Percentiles rank a stretch among this genome's conserved stretches.
phyloP scores from a whole-genome alignment of 2,888 invertebrate genomes.

The Bedellia somnulentella region DNA sequence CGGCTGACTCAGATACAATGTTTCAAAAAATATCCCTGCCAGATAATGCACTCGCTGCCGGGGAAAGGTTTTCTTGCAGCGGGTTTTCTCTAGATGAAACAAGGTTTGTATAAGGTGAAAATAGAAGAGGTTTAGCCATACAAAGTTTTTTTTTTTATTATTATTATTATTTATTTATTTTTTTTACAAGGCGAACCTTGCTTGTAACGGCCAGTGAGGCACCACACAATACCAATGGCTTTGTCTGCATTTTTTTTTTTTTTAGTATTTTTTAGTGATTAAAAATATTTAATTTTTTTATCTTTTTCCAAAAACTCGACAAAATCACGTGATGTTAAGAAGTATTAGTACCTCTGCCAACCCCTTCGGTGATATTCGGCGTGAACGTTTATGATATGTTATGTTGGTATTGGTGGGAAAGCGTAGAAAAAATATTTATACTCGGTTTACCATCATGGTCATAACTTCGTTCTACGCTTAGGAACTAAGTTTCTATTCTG shows the following conservation, averaged over 20 bases:
- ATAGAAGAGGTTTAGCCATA: not conserved
- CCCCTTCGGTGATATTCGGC: no score
- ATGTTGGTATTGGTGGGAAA: constrained; percentile 10
- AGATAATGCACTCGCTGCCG: constrained; percentile 10
- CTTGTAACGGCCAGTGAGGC: constrained; percentile 1
- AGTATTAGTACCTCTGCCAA: no score
- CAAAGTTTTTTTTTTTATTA: no score
- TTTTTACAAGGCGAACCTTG: not conserved
- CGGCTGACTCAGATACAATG: constrained; percentile 5
- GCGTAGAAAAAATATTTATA: constrained; percentile 8
- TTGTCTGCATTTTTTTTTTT: no score
- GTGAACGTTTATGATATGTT: no score
- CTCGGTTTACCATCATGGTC: not conserved
- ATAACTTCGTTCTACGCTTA: not conserved
- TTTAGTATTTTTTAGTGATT: no score
- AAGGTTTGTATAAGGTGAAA: constrained; percentile 8
- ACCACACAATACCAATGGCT: constrained; percentile 8
- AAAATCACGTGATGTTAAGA: no score
- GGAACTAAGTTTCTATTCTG: not conserved
- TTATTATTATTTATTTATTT: no score
- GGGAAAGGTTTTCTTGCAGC: constrained; percentile 10
- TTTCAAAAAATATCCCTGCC: constrained; percentile 7
- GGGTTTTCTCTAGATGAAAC: constrained; percentile 10
- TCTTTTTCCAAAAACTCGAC: constrained; percentile 8
- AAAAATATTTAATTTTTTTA: no score